Percentiles rank a stretch among this genome's conserved stretches.
Evolutionary conservation across 2,888 invertebrate species (phyloP).

Genomic region (Catocala nupta): DNA sequence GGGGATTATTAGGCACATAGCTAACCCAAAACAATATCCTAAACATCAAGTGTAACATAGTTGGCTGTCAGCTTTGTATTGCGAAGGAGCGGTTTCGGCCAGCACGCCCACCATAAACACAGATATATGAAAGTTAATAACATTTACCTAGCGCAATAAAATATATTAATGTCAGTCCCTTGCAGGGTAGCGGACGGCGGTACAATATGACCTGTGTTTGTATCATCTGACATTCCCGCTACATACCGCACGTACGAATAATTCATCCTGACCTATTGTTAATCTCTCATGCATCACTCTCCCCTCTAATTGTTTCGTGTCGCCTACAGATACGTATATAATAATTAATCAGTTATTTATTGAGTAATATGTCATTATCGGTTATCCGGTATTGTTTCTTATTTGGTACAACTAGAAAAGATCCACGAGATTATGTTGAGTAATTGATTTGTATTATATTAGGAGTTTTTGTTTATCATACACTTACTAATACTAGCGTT

Average conservation of each 20-base stretch:
- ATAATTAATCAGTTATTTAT: conserved; percentile 53
- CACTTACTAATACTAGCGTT: too few species aligned
- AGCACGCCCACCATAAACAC: conserved; percentile 58
- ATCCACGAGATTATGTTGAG: conserved; percentile 22
- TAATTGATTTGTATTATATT: conserved; percentile 11
- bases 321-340: conserved; percentile 38
- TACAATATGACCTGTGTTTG: conserved; percentile 48
- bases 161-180: conserved; percentile 71
- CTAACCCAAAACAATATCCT: conserved; percentile 47
- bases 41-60: conserved; percentile 44
- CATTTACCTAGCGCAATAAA: conserved; percentile 68
- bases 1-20: conserved; percentile 44
- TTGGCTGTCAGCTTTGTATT: conserved; percentile 20
- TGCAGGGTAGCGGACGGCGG: conserved; percentile 47
- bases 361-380: conserved; percentile 37
- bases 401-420: conserved; percentile 17
- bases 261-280: conserved; percentile 49
- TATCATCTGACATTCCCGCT: conserved; percentile 46
- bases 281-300: conserved; percentile 51
- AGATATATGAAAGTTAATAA: conserved; percentile 72
- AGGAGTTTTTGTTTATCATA: neutral
- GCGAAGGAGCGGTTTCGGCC: conserved; percentile 41
- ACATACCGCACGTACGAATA: conserved; percentile 43
- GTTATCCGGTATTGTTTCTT: conserved; percentile 24
- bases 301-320: conserved; percentile 47